These are phyloP conservation scores for Phyllostomus discolor DNA, from an alignment of 2,113 vertebrate species.

Conservation along the genomic window DNA sequence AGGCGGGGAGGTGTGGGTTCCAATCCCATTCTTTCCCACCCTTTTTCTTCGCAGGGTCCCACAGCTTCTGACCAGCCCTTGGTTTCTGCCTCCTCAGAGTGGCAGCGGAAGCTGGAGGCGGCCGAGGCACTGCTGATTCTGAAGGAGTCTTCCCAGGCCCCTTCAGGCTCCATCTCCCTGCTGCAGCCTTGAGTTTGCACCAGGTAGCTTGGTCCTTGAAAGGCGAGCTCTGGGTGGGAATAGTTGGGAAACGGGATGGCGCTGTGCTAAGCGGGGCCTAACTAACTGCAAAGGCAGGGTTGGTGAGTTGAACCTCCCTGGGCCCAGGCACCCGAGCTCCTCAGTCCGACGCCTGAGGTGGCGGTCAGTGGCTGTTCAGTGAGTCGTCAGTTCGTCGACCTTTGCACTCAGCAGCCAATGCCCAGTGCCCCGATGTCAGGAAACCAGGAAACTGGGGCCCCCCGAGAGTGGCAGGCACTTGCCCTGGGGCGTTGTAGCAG, in stretches of 20 bases:
- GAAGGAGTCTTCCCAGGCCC: background rate
- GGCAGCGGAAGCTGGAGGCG: constrained; percentile 63
- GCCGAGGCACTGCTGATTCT: constrained; percentile 71
- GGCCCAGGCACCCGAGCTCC: background rate
- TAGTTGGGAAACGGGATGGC: background rate
- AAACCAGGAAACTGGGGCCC: background rate
- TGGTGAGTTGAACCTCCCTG: background rate
- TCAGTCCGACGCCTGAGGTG: background rate
- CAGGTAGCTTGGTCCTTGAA: background rate
- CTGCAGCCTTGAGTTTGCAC: background rate
- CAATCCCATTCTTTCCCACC: background rate
- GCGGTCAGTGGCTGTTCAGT: too few species aligned
- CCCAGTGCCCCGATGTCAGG: background rate
- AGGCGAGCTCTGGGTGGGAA: background rate
- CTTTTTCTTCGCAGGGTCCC: constrained; percentile 22
- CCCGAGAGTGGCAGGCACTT: background rate
- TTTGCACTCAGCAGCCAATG: background rate
- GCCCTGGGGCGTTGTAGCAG: background rate
- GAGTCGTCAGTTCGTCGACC: background rate
- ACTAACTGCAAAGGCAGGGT: background rate
- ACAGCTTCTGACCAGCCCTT: background rate
- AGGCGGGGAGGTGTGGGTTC: background rate
- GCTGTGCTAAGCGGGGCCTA: background rate
- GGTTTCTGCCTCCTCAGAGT: constrained; percentile 2
- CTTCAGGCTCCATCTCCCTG: background rate